Conservation (phyloP, 35 echinoderm and acorn worm species). For the Ophiothrix spiculata region DNA sequence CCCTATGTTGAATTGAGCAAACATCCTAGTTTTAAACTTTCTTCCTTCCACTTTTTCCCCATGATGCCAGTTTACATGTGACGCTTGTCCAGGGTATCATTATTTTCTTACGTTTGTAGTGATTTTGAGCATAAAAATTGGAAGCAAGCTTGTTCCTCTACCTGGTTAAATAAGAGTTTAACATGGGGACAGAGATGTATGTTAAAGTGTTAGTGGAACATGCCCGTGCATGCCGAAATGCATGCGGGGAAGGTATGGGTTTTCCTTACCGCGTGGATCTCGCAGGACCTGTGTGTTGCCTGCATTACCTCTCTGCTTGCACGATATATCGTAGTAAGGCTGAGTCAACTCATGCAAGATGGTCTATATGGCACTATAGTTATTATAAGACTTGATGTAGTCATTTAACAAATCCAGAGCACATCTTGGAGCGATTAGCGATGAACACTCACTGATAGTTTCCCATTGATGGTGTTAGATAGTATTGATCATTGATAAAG, state of each 20-base stretch:
- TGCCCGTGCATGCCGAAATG: constrained; percentile 1
- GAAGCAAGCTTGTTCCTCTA: neutral
- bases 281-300: neutral
- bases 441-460: no score
- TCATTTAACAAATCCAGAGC: no score
- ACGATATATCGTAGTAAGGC: no score
- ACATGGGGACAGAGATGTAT: neutral
- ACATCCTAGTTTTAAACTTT: neutral
- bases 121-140: constrained; percentile 1
- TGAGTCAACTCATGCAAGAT: no score
- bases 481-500: no score
- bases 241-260: constrained; percentile 6
- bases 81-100: neutral
- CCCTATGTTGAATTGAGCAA: no score
- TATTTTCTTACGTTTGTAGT: neutral
- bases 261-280: neutral
- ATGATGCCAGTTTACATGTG: neutral
- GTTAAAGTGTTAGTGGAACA: neutral
- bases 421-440: no score
- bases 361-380: no score
- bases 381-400: no score
- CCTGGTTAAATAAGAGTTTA: neutral
- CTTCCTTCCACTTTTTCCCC: neutral
- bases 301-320: neutral
- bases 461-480: no score